Conservation (phyloP, 2,888 invertebrate genomes). For the Vanessa cardui region DNA sequence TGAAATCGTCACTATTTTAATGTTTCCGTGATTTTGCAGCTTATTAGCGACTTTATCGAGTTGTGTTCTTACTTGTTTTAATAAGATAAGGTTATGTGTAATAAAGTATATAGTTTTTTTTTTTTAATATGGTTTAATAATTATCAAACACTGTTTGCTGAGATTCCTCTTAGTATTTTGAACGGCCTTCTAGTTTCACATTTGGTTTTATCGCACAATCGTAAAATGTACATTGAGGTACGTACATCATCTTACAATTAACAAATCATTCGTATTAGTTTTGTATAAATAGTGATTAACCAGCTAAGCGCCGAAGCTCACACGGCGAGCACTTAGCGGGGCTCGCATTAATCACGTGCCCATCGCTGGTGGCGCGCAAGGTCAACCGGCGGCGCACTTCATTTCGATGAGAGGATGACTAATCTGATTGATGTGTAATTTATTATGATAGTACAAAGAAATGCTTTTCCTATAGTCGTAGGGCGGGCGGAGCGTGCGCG, state of each 20-base stretch:
- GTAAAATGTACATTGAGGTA: too few relatives aligned
- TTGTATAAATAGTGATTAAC: neutral
- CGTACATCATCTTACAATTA: neutral
- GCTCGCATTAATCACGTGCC: slow-evolving; percentile 6
- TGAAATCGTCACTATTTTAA: too few relatives aligned
- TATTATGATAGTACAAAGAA: slow-evolving; percentile 25
- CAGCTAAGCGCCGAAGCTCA: neutral
- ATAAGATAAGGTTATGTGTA: too few relatives aligned
- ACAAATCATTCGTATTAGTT: neutral
- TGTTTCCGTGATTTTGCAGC: too few relatives aligned
- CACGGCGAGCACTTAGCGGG: slow-evolving; percentile 5
- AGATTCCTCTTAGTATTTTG: too few relatives aligned
- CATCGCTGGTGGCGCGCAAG: slow-evolving; percentile 9
- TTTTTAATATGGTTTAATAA: too few relatives aligned
- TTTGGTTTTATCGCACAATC: too few relatives aligned
- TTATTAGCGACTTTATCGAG: too few relatives aligned
- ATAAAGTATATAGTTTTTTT: too few relatives aligned
- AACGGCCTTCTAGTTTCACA: too few relatives aligned
- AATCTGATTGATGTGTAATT: slow-evolving; percentile 30
- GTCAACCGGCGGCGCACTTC: slow-evolving; percentile 1
- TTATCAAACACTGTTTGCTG: too few relatives aligned
- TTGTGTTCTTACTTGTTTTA: too few relatives aligned
- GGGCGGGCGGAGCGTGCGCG: slow-evolving; percentile 24
- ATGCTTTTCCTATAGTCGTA: slow-evolving; percentile 9
- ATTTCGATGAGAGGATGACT: slow-evolving; percentile 13